A percentile compares a stretch with the other conserved stretches of the same genome.
Conservation (phyloP, 2,113 vertebrate species). For the Lampris megalopsis region DNA sequence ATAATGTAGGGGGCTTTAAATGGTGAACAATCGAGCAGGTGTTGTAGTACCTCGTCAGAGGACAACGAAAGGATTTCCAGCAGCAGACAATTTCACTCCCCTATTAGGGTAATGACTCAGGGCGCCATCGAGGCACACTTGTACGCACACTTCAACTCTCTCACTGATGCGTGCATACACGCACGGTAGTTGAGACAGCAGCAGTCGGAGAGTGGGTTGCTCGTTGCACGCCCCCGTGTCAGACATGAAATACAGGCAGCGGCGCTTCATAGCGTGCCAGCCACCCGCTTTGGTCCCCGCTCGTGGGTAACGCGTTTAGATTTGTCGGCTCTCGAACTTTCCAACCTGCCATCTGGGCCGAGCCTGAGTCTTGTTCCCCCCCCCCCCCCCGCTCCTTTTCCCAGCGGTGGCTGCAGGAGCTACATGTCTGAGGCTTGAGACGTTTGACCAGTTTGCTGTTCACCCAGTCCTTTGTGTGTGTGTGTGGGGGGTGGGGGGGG, state of each 20-base stretch:
- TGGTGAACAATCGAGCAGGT: conserved; percentile 55
- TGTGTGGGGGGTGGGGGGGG: not conserved
- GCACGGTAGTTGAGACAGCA: conserved; percentile 3
- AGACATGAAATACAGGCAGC: not conserved
- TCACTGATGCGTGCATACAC: not conserved
- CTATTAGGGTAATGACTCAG: conserved; percentile 23
- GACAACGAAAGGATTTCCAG: conserved; percentile 35
- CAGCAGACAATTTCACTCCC: conserved; percentile 12
- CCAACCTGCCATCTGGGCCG: conserved; percentile 24
- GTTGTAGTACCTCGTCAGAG: conserved; percentile 39
- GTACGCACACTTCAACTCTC: too few relatives aligned
- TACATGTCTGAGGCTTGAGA: conserved; percentile 16
- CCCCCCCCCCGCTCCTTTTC: not conserved
- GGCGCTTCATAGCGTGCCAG: not conserved
- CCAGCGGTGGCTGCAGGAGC: conserved; percentile 34
- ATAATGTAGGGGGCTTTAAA: conserved; percentile 71
- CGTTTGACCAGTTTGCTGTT: conserved; percentile 18
- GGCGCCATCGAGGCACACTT: not conserved
- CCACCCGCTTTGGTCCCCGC: conserved; percentile 24
- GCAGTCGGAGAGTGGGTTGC: not conserved
- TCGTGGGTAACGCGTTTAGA: conserved; percentile 46
- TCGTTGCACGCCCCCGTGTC: not conserved
- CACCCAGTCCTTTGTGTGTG: conserved; percentile 16
- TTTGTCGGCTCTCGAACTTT: conserved; percentile 16
- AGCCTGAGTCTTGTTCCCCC: conserved; percentile 4